These are phyloP conservation scores for Mastomys natalensis DNA, from an alignment of 2,113 vertebrate genomes.

Conservation along the genomic window DNA sequence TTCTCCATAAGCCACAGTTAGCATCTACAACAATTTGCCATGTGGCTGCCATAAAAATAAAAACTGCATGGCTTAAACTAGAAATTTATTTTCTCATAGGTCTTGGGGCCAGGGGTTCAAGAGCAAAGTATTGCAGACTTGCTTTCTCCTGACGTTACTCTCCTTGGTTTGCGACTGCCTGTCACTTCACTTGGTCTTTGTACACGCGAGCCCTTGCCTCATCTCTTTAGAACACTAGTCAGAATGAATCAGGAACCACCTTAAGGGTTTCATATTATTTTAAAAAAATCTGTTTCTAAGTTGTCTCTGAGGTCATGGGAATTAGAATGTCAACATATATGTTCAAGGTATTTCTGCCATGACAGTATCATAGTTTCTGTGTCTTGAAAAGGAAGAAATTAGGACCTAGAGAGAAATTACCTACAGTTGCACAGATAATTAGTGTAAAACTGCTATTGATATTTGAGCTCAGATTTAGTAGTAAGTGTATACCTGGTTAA, in stretches of 20 bases:
- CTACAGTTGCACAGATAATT: background rate
- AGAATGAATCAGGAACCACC: background rate
- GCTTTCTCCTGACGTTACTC: background rate
- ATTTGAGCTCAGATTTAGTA: background rate
- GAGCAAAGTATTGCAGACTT: background rate
- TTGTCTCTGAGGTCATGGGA: background rate
- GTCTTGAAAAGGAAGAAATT: constrained; percentile 30
- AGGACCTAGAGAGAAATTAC: background rate
- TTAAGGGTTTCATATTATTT: background rate
- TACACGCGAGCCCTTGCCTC: background rate
- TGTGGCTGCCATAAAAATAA: background rate
- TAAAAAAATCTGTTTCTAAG: background rate
- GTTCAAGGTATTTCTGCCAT: background rate
- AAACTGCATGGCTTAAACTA: background rate
- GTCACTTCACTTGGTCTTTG: background rate
- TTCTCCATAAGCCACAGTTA: background rate
- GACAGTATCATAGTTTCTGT: background rate
- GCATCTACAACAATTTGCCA: background rate
- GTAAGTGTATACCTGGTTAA: background rate
- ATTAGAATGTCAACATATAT: background rate
- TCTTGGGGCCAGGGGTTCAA: background rate
- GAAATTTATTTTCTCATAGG: background rate
- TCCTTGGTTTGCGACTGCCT: background rate
- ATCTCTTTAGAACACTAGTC: constrained; percentile 15
- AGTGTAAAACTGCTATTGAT: background rate